phyloP scores from a whole-genome alignment of 2,888 invertebrate species.

The Phania funesta region DNA sequence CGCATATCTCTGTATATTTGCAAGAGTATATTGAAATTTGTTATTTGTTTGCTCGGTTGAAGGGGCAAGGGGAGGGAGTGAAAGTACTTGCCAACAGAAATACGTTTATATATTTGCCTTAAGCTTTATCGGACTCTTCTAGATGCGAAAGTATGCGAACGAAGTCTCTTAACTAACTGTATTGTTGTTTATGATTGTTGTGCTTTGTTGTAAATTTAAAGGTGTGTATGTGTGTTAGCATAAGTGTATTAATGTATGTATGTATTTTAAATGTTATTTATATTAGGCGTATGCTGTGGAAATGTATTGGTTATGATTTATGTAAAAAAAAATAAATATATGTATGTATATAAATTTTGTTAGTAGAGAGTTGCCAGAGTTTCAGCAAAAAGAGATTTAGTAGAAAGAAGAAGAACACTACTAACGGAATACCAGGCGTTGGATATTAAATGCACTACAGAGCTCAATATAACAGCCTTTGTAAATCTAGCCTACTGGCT shows the following conservation, averaged over 20 bases:
- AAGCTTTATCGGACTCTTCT: constrained; percentile 54
- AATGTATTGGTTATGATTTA: constrained; percentile 43
- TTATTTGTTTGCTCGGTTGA: background rate
- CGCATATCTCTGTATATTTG: constrained; percentile 33
- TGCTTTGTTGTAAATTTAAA: constrained; percentile 45
- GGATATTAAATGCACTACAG: too few species aligned
- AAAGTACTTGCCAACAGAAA: background rate
- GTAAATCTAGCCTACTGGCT: too few species aligned
- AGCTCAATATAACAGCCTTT: too few species aligned
- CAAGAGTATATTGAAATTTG: background rate
- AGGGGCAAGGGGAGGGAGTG: background rate
- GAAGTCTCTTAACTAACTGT: constrained; percentile 60
- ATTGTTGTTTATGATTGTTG: constrained; percentile 62
- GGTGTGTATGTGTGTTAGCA: background rate
- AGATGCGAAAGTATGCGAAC: constrained; percentile 26
- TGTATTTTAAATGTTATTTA: constrained; percentile 19
- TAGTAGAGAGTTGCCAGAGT: constrained; percentile 41
- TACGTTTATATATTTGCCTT: constrained; percentile 29
- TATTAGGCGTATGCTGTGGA: background rate
- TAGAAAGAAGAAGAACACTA: too few species aligned
- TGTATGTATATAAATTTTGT: background rate
- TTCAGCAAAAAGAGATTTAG: background rate
- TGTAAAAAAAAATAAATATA: constrained; percentile 26
- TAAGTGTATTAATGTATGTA: background rate
- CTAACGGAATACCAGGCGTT: too few species aligned